Conservation (phyloP, 2,113 vertebrate species). For the Eclectus roratus region DNA sequence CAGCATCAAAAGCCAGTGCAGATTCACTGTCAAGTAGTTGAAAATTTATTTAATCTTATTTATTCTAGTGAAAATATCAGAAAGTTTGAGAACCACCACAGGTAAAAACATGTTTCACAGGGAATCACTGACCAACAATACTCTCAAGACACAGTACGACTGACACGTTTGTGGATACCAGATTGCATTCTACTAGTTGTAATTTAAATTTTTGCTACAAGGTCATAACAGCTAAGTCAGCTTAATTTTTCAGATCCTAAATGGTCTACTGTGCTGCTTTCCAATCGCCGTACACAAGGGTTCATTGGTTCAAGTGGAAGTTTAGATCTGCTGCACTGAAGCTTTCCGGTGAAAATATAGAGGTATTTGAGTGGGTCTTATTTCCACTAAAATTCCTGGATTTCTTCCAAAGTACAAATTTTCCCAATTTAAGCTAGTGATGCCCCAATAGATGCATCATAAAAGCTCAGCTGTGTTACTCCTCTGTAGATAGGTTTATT, state of each 20-base stretch:
- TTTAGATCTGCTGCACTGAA: neutral
- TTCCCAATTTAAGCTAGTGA: neutral
- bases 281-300: fast-evolving
- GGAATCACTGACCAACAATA: neutral
- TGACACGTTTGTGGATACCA: neutral
- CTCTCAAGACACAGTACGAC: neutral
- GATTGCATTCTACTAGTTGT: neutral
- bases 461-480: constrained; percentile 14
- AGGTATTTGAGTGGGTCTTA: neutral
- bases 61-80: neutral
- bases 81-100: neutral
- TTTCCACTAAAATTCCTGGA: neutral
- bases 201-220: neutral
- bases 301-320: neutral
- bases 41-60: neutral
- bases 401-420: neutral
- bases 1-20: neutral
- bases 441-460: neutral
- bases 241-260: neutral
- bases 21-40: neutral
- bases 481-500: neutral
- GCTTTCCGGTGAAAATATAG: neutral
- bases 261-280: neutral
- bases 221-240: neutral
- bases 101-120: neutral